Evolutionary conservation across 2,113 vertebrate species (phyloP).

Genomic region (Scopus umbretta): DNA sequence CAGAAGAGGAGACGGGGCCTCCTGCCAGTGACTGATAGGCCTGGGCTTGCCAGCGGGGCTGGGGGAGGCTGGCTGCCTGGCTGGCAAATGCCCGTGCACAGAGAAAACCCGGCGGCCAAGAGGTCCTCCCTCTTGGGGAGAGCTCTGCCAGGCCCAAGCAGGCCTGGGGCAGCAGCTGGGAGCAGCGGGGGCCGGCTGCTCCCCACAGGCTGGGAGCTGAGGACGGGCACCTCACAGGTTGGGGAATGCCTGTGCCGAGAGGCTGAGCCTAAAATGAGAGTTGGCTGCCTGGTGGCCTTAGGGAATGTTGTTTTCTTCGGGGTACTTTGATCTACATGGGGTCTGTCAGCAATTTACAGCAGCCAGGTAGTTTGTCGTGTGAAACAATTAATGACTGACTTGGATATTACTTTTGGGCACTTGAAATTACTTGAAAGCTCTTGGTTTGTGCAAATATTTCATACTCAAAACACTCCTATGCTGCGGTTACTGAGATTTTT

Average conservation of each 20-base stretch:
- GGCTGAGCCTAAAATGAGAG: neutral
- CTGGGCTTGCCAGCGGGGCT: neutral
- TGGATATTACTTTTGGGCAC: neutral
- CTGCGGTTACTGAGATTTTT: neutral
- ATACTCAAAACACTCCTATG: neutral
- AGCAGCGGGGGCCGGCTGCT: fast-evolving
- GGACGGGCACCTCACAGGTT: fast-evolving
- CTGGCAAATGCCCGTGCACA: neutral
- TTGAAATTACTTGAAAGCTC: neutral
- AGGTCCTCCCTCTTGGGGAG: neutral
- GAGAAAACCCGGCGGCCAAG: neutral
- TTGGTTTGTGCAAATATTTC: neutral
- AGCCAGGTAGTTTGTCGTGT: neutral
- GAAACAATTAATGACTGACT: neutral
- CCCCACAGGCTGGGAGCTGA: fast-evolving
- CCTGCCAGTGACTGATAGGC: neutral
- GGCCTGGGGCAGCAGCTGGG: neutral
- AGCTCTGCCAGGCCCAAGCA: neutral
- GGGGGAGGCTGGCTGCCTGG: neutral
- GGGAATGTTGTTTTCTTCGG: neutral
- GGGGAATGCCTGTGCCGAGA: fast-evolving
- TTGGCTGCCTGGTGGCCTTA: neutral
- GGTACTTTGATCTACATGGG: neutral
- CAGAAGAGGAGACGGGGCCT: neutral
- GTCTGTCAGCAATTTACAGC: neutral